A percentile compares a stretch with the other conserved stretches of the same genome.
Conservation (phyloP, 2,113 vertebrate species). For the Corvus cornix region DNA sequence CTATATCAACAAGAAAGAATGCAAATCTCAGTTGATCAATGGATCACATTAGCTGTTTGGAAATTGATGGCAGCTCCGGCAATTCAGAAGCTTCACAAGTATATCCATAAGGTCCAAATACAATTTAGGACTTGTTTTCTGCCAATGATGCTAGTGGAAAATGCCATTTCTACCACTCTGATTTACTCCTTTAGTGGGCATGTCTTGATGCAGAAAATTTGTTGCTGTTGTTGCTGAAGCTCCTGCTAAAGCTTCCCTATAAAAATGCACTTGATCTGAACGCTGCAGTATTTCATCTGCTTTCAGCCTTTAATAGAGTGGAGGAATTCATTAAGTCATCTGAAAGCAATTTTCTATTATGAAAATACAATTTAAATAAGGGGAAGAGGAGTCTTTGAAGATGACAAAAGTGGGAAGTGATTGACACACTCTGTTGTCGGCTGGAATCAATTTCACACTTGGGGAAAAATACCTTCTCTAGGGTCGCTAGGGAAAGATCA, state of each 20-base stretch:
- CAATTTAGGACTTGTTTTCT: constrained; percentile 6
- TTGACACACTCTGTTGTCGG: constrained; percentile 56
- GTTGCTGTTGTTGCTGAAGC: neutral
- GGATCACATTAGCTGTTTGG: neutral
- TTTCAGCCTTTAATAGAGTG: constrained; percentile 30
- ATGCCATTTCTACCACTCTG: neutral
- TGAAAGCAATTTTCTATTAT: constrained; percentile 69
- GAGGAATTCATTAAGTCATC: constrained; percentile 52
- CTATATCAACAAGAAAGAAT: neutral
- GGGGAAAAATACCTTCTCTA: constrained; percentile 40
- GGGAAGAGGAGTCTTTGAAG: constrained; percentile 47
- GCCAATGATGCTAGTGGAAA: neutral
- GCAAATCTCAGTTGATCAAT: constrained; percentile 19
- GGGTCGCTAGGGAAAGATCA: constrained; percentile 22
- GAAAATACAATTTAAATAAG: constrained; percentile 65
- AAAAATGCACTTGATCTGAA: constrained; percentile 29
- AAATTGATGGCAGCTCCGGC: neutral
- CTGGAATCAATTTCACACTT: constrained; percentile 65
- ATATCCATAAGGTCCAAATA: neutral
- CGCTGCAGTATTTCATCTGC: constrained; percentile 29
- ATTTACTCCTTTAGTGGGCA: constrained; percentile 4
- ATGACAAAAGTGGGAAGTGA: constrained; percentile 58
- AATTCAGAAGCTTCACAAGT: neutral
- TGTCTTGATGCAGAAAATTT: constrained; percentile 1
- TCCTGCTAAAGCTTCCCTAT: constrained; percentile 12